phyloP scores from a whole-genome alignment of 2,113 vertebrate species.

The Arvicanthis niloticus region DNA sequence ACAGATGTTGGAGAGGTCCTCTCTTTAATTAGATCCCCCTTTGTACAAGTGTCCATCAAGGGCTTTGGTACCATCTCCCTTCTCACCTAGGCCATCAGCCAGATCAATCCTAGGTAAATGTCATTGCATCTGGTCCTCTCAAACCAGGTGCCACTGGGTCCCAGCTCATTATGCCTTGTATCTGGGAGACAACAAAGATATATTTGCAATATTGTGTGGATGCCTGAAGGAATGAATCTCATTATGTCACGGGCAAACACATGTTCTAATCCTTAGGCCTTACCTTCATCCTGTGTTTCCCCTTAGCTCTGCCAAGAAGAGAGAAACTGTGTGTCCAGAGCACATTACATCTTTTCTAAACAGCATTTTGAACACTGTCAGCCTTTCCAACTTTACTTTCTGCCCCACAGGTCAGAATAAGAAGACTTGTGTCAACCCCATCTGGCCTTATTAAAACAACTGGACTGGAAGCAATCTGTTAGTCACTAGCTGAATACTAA shows the following conservation, averaged over 20 bases:
- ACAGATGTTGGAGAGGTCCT: neutral
- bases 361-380: neutral
- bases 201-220: neutral
- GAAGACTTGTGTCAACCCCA: neutral
- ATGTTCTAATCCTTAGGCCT: slow-evolving; percentile 20
- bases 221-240: neutral
- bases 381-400: neutral
- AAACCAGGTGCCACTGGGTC: neutral
- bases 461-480: neutral
- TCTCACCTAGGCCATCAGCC: neutral
- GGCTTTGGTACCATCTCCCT: neutral
- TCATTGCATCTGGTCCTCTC: neutral
- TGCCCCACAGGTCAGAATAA: neutral
- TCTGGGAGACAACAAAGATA: neutral
- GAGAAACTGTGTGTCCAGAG: neutral
- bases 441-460: slow-evolving; percentile 38
- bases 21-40: neutral
- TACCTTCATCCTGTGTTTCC: neutral
- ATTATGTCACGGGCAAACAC: neutral
- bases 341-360: slow-evolving; percentile 16
- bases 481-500: slow-evolving; percentile 8
- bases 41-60: neutral
- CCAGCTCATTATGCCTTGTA: neutral
- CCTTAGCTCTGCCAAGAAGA: neutral
- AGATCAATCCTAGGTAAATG: slow-evolving; percentile 39